phyloP scores from a whole-genome alignment of 2,113 vertebrate genomes.

The Natator depressus region DNA sequence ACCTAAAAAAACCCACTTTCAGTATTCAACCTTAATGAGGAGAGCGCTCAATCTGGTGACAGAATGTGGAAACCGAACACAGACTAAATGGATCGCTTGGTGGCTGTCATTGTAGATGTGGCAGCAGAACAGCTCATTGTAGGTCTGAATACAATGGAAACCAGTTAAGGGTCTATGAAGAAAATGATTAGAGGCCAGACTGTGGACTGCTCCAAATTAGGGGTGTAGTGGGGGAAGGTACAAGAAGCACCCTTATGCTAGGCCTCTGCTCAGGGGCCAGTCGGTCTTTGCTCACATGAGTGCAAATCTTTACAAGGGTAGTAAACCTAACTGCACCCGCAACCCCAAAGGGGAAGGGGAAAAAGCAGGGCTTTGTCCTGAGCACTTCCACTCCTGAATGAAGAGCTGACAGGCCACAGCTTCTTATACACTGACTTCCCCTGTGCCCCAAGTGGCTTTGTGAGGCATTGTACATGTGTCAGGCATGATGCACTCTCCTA shows the following conservation, averaged over 20 bases:
- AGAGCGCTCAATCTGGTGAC: neutral
- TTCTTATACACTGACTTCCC: neutral
- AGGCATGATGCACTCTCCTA: neutral
- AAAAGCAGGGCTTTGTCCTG: neutral
- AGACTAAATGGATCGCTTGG: neutral
- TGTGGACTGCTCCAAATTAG: neutral
- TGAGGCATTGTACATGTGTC: neutral
- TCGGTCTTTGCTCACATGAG: neutral
- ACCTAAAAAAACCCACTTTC: neutral
- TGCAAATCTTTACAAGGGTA: neutral
- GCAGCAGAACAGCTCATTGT: neutral
- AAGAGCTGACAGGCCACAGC: neutral
- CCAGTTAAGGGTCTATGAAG: neutral
- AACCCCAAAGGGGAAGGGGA: neutral
- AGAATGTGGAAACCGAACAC: neutral
- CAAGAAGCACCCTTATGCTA: neutral
- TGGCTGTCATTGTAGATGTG: neutral
- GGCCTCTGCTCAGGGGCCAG: neutral
- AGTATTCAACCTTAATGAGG: neutral
- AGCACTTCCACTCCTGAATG: neutral
- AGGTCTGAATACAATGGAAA: neutral
- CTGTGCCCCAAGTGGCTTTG: neutral
- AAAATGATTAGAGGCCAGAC: neutral
- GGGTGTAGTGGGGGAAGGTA: neutral
- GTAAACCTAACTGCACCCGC: neutral